A percentile compares a stretch with the other conserved stretches of the same genome.
Conservation (phyloP, 2,888 invertebrate species). For the Ceriagrion tenellum region DNA sequence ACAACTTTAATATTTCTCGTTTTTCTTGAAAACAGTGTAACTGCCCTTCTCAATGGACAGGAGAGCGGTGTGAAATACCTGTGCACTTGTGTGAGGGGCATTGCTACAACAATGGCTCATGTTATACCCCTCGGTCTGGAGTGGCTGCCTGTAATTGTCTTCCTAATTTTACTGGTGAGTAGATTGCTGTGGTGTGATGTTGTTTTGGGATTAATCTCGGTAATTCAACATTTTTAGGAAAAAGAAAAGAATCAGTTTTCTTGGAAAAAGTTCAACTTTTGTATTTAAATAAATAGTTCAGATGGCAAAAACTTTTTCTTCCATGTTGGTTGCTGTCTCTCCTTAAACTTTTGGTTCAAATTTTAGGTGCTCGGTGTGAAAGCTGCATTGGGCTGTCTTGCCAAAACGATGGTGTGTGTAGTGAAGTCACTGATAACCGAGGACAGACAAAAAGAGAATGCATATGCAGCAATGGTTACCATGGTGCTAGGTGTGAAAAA, state of each 20-base stretch:
- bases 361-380: conserved; percentile 80
- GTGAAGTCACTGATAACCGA: conserved; percentile 73
- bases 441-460: conserved; percentile 76
- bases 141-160: conserved; percentile 79
- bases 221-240: neutral
- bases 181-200: neutral
- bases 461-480: conserved; percentile 81
- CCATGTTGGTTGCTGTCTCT: neutral
- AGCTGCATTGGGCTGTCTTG: conserved; percentile 81
- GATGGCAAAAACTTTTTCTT: neutral
- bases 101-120: conserved; percentile 83
- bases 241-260: neutral
- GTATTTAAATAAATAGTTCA: neutral
- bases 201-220: neutral
- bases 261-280: neutral
- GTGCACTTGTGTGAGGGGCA: conserved; percentile 80
- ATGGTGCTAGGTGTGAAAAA: conserved; percentile 79
- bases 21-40: conserved; percentile 78
- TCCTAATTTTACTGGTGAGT: conserved; percentile 79
- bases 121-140: conserved; percentile 76
- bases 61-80: conserved; percentile 83
- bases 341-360: conserved; percentile 4
- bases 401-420: conserved; percentile 83
- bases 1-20: neutral
- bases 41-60: conserved; percentile 84